Evolutionary conservation across 2,888 invertebrate species (phyloP), one percentile per base, ranked within the genome.

Genomic region (Rhagonycha lutea): DNA sequence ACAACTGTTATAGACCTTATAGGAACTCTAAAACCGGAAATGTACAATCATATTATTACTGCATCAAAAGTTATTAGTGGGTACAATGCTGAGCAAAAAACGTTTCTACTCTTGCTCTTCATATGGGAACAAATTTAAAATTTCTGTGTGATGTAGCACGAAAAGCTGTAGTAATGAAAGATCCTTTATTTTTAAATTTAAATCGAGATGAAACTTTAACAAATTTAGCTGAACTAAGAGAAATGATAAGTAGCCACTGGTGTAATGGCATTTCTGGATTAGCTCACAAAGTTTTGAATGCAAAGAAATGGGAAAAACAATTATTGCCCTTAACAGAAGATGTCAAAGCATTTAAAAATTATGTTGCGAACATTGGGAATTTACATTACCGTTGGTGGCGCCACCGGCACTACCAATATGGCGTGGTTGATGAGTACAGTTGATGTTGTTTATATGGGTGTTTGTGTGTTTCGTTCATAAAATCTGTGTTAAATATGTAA

Each of bases 321-420:
- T 68, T 75, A 60, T 24, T 78, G 32, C 78, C 75, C 9, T 14
- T 78, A 24, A 78, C 78, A 0, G 70, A 70, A 47, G 78, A 78
- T 26, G 61, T 78, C 8, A 23, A 69, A 65, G 26, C 63, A 11
- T 75, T 77, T 63, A 76, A 76, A 14, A 69, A 67, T 11, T 73
- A 67, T 70, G 47, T 76, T 28, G 79, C 77, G 11, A 79, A 74
- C 9, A 77, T 79, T n/a, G n/a, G n/a, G n/a, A n/a, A n/a, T n/a
- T n/a, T n/a, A n/a, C n/a, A n/a, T n/a, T n/a, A n/a, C n/a, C n/a
- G n/a, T n/a, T n/a, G n/a, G n/a, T n/a, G n/a, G n/a, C n/a, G n/a
- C n/a, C n/a, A n/a, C n/a, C n/a, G n/a, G n/a, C n/a, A n/a, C n/a
- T n/a, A n/a, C n/a, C n/a, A n/a, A n/a, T n/a, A n/a, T n/a, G n/a